Evolutionary conservation across 2,797 vertebrate genomes (phyloP), one percentile per base, ranked within the genome.

Genomic region (Danio aesculapii): DNA sequence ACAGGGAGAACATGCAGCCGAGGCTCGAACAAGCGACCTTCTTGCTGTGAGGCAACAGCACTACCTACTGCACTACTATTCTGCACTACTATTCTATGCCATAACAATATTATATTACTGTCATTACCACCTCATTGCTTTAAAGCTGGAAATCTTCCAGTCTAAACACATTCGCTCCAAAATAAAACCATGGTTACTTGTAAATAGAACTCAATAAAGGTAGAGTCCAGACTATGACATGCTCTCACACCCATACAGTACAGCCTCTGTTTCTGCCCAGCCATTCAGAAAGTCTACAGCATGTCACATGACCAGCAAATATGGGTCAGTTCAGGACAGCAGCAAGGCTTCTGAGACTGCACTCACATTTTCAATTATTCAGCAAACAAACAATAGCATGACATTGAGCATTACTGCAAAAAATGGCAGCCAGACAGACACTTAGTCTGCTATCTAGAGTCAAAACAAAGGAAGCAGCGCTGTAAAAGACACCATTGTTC

Each of bases 261-360:
- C 68, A 81, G 53, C 66, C 84, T 84, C 70, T 84, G 80, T 83
- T 77, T 74, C 30, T 53, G 53, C 61, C n/a, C 75, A 70, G 63
- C 67, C 78, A 68, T 72, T 82, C 78, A 81, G 75, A 66, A 59
- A 69, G n/a, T 50, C 17, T 74, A 75, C 55, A 6, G 39, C 12
- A 11, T 64, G 59, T 84, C 83, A 87, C 77, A 43, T 81, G 83
- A 78, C 63, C 58, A 74, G 14, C 8, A 52, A 83, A 86, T 86
- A 82, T 84, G 83, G 85, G 85, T 86, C 81, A 83, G 62, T 46
- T 76, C 10, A 75, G 84, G 85, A 89, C 83, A 84, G 72, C 46
- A 70, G 63, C 43, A 13, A 53, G 12, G 11, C 74, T 67, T 64
- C 8, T 67, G 70, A 83, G 62, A 84, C 70, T 75, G 63, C 61